Base-by-base conservation (phyloP, 2,888 invertebrate species). In the Allolobophora icterica region DNA sequence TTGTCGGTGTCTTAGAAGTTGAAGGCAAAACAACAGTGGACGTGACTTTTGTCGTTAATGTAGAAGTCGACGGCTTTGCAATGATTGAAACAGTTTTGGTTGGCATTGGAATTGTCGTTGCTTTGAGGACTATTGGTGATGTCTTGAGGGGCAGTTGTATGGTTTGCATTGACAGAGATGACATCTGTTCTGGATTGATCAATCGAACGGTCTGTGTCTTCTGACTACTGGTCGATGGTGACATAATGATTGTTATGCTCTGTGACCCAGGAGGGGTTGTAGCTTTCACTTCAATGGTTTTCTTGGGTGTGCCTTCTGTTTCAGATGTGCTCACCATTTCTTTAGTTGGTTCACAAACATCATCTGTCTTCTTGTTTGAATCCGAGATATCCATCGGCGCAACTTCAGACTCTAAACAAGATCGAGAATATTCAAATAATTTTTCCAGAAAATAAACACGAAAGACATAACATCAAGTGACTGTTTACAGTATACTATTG, bases 21-120 rank as follows among this genome's bases (percentile, higher is more conserved):
- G 87, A 87, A 35, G 87, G 87, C 38, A 87, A 19, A 87, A 38
- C 87, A 35, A 38, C 87, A 35, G 87, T 87, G 35, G 87, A 87
- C 1, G 87, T 35, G 5, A 38, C 38, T 38, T 87, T 87, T 34
- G 38, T 17, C 13, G 87, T 0, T 13, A 33, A 3, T 87, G 87
- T 87, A 38, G 87, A 87, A 6, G 87, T 87, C 87, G 34, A 87
- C 0, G 87, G 87, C 38, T 87, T 87, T 34, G 87, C 87, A 34
- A 87, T 38, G n/a, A 87, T 87, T 87, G 87, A 87, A 19, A 87
- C 87, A 6, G 87, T 87, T 35, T 87, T 87, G 34, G 87, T 87
- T 35, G 87, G 87, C 87, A 87, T 87, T 87, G 87, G 87, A 87
- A 87, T 87, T 24, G 87, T 87, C 19, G 87, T 87, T 34, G 87